Base-by-base conservation (phyloP, 2,797 vertebrate species). In the Chrysocyon brachyurus region DNA sequence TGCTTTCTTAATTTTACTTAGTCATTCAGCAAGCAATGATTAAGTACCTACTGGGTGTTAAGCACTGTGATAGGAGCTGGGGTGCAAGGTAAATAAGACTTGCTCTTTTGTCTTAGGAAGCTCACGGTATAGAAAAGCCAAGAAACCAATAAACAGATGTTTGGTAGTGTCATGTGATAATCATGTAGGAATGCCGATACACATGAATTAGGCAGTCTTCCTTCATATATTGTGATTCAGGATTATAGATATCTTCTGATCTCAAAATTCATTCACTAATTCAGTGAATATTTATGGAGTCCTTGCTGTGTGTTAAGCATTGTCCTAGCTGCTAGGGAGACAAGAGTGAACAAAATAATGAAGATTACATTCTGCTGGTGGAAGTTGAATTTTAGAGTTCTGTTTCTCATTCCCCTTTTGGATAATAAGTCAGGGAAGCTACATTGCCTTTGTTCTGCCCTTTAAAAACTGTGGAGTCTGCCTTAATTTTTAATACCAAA, bases 1-100 rank as follows among this genome's bases (percentile, higher is more conserved):
- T 83, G 68, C 75, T 91, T 96, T 91, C 72, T 90, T 75, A 36
- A 81, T 89, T 96, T 96, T 94, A 46, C 33, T 64, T 91, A 75
- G 87, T 81, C 22, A 56, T 87, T 90, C 56, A 93, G 9, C 0
- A 73, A 92, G 12, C 22, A 33, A 3, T 81, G 49, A 68, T 66
- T 78, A 64, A 84, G 40, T 66, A 52, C 36, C 68, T 94, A 66
- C 9, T 79, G 36, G 78, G 11, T 91, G 12, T 46, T 70, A 87
- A 92, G 21, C 52, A 52, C n/a, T 84, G 9, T 89, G 19, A n/a
- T 64, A 36, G 16, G 66, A 33, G 19, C 56, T 70, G 66, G 91
- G 28, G n/a, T 72, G 33, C 49, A 84, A 78, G 14, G 56, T 91
- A 93, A 79, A 68, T 31, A 83, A 91, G 88, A 84, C 10, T 86